Evolutionary conservation across 2,888 invertebrate genomes (phyloP).

Genomic region (Polydrusus tereticollis): DNA sequence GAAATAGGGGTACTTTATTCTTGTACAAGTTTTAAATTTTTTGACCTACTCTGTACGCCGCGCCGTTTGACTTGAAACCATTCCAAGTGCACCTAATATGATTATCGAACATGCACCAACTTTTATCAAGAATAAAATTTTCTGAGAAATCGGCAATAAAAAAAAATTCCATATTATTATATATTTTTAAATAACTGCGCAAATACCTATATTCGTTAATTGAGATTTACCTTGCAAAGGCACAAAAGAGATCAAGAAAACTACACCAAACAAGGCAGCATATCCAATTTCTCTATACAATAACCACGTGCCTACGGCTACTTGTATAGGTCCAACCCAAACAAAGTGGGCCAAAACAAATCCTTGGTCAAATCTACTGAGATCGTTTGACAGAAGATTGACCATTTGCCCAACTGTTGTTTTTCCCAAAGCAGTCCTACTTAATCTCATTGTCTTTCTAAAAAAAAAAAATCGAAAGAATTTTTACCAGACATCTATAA

Average conservation of each 20-base stretch:
- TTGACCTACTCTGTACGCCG: too few relatives aligned
- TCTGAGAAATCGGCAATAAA: too few relatives aligned
- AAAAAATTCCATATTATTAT: too few relatives aligned
- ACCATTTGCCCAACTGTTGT: slow-evolving; percentile 71
- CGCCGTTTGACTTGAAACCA: too few relatives aligned
- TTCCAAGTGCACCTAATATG: too few relatives aligned
- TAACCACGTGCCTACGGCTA: slow-evolving; percentile 72
- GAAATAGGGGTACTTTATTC: too few relatives aligned
- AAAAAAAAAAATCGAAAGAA: background rate
- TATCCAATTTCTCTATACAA: slow-evolving; percentile 67
- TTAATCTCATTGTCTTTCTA: slow-evolving; percentile 72
- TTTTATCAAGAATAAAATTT: too few relatives aligned
- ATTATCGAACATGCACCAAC: too few relatives aligned
- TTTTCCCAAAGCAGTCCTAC: slow-evolving; percentile 71
- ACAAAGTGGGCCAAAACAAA: slow-evolving; percentile 91
- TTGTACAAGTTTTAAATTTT: too few relatives aligned
- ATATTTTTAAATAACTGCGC: too few relatives aligned
- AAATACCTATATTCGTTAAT: background rate
- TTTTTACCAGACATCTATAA: background rate
- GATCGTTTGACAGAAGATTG: slow-evolving; percentile 76
- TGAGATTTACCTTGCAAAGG: slow-evolving; percentile 64
- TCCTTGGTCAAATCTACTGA: slow-evolving; percentile 87
- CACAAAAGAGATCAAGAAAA: slow-evolving; percentile 64
- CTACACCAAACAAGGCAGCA: slow-evolving; percentile 67
- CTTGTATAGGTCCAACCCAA: slow-evolving; percentile 76